phyloP scores from a whole-genome alignment of 2,797 vertebrate genomes.

The Tokudaia muenninki region DNA sequence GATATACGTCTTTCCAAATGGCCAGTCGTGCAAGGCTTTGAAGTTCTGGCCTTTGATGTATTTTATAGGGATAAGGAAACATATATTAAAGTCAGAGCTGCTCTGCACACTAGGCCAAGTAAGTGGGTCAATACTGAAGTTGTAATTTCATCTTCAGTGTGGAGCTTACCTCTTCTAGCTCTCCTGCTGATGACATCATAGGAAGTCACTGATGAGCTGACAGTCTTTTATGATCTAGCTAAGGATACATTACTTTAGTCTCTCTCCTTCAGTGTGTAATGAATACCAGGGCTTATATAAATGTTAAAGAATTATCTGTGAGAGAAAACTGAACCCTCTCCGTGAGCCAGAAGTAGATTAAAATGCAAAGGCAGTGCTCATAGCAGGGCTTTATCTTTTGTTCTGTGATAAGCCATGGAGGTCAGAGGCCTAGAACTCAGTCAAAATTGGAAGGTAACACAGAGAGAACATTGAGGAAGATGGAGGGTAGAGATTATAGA shows the following conservation, averaged over 20 bases:
- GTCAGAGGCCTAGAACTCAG: slow-evolving; percentile 25
- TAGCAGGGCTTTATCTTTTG: slow-evolving; percentile 61
- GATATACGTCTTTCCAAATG: slow-evolving; percentile 75
- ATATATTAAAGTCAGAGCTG: slow-evolving; percentile 67
- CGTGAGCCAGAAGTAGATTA: slow-evolving; percentile 37
- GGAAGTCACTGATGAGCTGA: slow-evolving; percentile 79
- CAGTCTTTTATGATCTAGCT: slow-evolving; percentile 70
- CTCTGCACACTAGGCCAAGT: slow-evolving; percentile 46
- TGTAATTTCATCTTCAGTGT: slow-evolving; percentile 79
- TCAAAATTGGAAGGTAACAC: slow-evolving; percentile 11
- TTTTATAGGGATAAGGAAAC: slow-evolving; percentile 80
- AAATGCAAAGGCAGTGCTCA: slow-evolving; percentile 46
- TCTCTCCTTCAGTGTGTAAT: slow-evolving; percentile 64
- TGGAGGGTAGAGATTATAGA: neutral
- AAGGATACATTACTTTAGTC: slow-evolving; percentile 71
- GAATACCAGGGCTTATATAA: slow-evolving; percentile 70
- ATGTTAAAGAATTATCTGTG: slow-evolving; percentile 70
- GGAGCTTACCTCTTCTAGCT: slow-evolving; percentile 75
- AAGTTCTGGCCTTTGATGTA: slow-evolving; percentile 79
- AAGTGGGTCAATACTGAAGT: slow-evolving; percentile 66
- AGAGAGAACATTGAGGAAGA: slow-evolving; percentile 19
- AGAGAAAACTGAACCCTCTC: slow-evolving; percentile 40
- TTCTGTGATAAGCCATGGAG: slow-evolving; percentile 40
- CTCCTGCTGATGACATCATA: slow-evolving; percentile 76
- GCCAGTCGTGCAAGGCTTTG: slow-evolving; percentile 69